Percentiles rank a stretch among this genome's conserved stretches.
phyloP scores from a whole-genome alignment of 2,113 vertebrate genomes.

The Calidris pygmaea region DNA sequence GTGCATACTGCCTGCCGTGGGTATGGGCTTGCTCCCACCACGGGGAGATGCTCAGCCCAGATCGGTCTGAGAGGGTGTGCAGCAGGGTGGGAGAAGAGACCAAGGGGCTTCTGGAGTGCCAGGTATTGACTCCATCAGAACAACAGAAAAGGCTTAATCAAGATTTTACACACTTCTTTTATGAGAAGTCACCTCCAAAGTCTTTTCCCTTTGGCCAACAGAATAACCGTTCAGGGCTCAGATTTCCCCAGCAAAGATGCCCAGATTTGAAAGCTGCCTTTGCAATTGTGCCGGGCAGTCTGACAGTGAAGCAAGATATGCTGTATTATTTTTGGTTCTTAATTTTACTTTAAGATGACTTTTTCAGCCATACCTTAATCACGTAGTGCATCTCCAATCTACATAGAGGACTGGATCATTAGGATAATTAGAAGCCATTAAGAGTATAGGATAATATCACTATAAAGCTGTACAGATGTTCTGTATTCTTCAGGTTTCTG shows the following conservation, averaged over 20 bases:
- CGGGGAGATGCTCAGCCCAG: not conserved
- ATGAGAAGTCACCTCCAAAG: not conserved
- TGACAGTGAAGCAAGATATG: not conserved
- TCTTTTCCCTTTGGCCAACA: not conserved
- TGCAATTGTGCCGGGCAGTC: not conserved
- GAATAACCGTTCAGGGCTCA: not conserved
- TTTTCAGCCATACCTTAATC: conserved; percentile 43
- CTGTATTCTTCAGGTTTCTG: conserved; percentile 9
- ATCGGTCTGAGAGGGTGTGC: not conserved
- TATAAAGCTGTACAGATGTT: conserved; percentile 41
- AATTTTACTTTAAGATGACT: conserved; percentile 37
- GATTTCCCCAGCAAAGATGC: not conserved
- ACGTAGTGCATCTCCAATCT: not conserved
- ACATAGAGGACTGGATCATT: conserved; percentile 39
- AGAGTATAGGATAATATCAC: conserved; percentile 3
- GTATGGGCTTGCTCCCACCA: not conserved
- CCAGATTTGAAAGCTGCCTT: not conserved
- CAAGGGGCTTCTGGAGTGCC: not conserved
- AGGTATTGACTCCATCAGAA: not conserved
- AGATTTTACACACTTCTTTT: not conserved
- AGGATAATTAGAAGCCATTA: conserved; percentile 59
- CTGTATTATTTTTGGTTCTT: conserved; percentile 14
- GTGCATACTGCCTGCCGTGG: not conserved
- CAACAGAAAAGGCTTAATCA: not conserved
- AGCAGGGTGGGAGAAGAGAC: not conserved